phyloP scores from a whole-genome alignment of 2,888 invertebrate species.

The Eristalis pertinax region DNA sequence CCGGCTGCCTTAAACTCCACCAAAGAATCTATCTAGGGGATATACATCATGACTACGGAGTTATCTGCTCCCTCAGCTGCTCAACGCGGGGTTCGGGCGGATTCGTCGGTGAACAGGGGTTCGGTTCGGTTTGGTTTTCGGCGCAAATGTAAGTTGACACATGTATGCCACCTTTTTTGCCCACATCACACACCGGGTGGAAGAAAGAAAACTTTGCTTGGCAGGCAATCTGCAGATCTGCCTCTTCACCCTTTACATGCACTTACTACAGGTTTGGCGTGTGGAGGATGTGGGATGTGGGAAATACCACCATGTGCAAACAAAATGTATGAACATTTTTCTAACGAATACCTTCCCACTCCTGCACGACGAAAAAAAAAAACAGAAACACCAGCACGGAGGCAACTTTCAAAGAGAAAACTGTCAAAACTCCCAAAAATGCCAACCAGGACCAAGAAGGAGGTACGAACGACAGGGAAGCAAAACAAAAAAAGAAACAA shows the following conservation, averaged over 20 bases:
- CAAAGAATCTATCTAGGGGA: slow-evolving; percentile 31
- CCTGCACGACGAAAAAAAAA: background rate
- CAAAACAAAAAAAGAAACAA: background rate
- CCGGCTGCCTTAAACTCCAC: background rate
- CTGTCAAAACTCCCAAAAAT: slow-evolving; percentile 65
- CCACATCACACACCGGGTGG: slow-evolving; percentile 41
- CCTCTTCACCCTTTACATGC: slow-evolving; percentile 22
- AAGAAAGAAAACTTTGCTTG: slow-evolving; percentile 35
- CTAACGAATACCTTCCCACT: slow-evolving; percentile 48
- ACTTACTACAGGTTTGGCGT: background rate
- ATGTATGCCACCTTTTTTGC: slow-evolving; percentile 59
- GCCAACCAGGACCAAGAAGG: slow-evolving; percentile 31
- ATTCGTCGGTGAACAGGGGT: background rate
- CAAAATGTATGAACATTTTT: slow-evolving; percentile 48
- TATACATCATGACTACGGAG: slow-evolving; percentile 56
- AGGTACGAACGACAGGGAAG: background rate
- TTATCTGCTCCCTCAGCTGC: slow-evolving; percentile 36
- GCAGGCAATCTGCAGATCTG: slow-evolving; percentile 51
- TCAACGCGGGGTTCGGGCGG: background rate
- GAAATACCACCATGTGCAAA: slow-evolving; percentile 60
- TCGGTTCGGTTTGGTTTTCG: slow-evolving; percentile 21
- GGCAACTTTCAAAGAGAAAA: slow-evolving; percentile 39
- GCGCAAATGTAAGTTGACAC: slow-evolving; percentile 67
- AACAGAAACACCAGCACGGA: background rate
- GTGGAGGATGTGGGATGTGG: background rate